These are phyloP conservation scores for Myotis brandtii DNA, from an alignment of 2,113 vertebrate species.

Conservation along the genomic window DNA sequence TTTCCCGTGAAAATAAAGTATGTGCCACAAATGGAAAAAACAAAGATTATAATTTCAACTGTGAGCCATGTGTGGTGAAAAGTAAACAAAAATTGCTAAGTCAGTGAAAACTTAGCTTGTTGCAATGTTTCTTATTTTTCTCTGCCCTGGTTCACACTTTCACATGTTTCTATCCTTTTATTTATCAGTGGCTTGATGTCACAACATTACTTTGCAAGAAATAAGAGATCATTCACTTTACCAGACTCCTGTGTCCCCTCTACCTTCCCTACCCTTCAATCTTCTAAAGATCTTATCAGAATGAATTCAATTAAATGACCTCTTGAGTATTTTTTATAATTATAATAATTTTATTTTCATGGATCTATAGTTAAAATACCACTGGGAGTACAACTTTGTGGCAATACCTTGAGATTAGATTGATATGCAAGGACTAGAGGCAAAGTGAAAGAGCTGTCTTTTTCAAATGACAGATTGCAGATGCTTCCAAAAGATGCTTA, in stretches of 20 bases:
- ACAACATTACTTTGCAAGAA: conserved; percentile 43
- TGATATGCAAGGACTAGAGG: neutral
- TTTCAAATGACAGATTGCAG: conserved; percentile 43
- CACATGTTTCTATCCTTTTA: neutral
- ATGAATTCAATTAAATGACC: conserved; percentile 42
- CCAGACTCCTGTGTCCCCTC: neutral
- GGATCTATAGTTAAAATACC: neutral
- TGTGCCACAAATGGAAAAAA: neutral
- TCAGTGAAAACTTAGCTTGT: neutral
- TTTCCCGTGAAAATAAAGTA: neutral
- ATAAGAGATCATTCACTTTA: neutral
- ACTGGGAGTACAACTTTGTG: neutral
- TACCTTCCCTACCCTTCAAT: neutral
- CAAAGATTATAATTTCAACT: neutral
- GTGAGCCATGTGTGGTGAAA: neutral
- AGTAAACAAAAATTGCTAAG: neutral
- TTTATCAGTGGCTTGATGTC: neutral
- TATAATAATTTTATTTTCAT: conserved; percentile 24
- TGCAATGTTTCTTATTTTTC: neutral
- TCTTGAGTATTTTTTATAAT: neutral
- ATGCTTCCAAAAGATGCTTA: conserved; percentile 62
- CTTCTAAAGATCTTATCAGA: conserved; percentile 36
- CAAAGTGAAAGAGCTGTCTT: neutral
- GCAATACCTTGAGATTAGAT: neutral
- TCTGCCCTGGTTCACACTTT: neutral